phyloP scores from a whole-genome alignment of 2,797 vertebrate genomes.

The Poecilia picta region DNA sequence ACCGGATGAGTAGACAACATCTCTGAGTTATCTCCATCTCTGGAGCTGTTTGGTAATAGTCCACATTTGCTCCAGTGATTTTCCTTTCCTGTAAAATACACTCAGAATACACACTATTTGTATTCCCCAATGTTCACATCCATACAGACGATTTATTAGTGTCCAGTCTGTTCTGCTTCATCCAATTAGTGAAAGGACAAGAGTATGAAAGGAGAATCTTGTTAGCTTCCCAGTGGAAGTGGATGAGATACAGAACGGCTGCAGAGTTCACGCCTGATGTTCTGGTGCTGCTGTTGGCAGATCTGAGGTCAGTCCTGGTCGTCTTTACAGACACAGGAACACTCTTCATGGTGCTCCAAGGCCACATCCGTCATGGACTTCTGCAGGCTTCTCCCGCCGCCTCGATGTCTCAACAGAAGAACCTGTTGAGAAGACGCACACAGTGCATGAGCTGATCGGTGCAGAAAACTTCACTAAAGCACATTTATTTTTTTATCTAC shows the following conservation, averaged over 20 bases:
- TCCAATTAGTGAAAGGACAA: conserved; percentile 72
- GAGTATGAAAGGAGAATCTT: conserved; percentile 58
- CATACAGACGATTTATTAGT: conserved; percentile 65
- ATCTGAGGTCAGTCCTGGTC: conserved; percentile 81
- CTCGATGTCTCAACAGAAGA: conserved; percentile 91
- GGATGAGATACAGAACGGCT: conserved; percentile 49
- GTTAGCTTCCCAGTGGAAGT: conserved; percentile 57
- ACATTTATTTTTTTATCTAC: not conserved
- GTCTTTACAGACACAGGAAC: conserved; percentile 92
- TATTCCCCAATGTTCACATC: conserved; percentile 69
- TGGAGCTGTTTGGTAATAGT: conserved; percentile 48
- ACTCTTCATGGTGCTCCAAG: conserved; percentile 97
- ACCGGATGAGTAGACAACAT: conserved; percentile 34
- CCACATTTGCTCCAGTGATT: conserved; percentile 64
- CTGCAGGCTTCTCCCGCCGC: conserved; percentile 86
- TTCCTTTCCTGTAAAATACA: conserved; percentile 53
- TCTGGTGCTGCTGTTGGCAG: conserved; percentile 40
- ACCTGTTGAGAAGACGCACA: conserved; percentile 78
- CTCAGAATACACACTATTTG: conserved; percentile 48
- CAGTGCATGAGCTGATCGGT: not conserved
- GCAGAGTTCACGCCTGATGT: conserved; percentile 50
- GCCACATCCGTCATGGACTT: conserved; percentile 94
- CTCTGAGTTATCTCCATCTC: conserved; percentile 47
- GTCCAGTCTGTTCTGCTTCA: conserved; percentile 65
- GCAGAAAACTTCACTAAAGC: not conserved